Evolutionary conservation across 2,797 vertebrate species (phyloP), one percentile per base, ranked within the genome.

Genomic region (Meriones psammophilus): DNA sequence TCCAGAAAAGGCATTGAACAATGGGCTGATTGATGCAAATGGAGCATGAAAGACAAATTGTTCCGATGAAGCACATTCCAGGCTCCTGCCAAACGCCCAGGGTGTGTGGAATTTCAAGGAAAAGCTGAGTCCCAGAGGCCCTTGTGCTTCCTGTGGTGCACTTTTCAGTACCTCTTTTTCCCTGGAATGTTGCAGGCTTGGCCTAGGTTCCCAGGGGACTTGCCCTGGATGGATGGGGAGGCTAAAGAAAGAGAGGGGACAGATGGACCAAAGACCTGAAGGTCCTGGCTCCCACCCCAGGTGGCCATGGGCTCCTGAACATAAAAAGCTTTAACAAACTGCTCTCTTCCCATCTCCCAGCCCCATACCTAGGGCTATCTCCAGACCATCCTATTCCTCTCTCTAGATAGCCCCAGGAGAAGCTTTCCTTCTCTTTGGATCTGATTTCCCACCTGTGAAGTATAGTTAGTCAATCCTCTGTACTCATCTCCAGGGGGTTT

Each of bases 41-140:
- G 14, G 71, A 9, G 89, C 96, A 71, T 96, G 96, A 97, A 97
- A 97, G 97, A 96, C 97, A 97, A 91, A 96, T 94, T 97, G 97
- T 98, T 97, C 97, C 2, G 7, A 88, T 56, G 92, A 88, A 91
- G 93, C 50, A 46, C 91, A 89, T 97, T 96, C 94, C 85, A 0
- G 33, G 92, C 36, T 91, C 90, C 79, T 33, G 93, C 96, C 97
- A 93, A 92, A 96, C 83, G 93, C 96, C 96, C 95, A 56, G 97
- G 95, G 74, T 94, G 95, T 83, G 95, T 91, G 93, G 96, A 97
- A 97, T 97, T 97, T 97, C 97, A 97, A 97, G 97, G 94, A 97
- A 97, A 97, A 92, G 83, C 86, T 73, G 92, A 93, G 90, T 76
- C 88, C 33, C 33, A 50, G 1, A 9, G 62, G 87, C 71, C 92